These are phyloP conservation scores for Bombus fervidus DNA, from an alignment of 1,140 invertebrate genomes.

Conservation along the genomic window DNA sequence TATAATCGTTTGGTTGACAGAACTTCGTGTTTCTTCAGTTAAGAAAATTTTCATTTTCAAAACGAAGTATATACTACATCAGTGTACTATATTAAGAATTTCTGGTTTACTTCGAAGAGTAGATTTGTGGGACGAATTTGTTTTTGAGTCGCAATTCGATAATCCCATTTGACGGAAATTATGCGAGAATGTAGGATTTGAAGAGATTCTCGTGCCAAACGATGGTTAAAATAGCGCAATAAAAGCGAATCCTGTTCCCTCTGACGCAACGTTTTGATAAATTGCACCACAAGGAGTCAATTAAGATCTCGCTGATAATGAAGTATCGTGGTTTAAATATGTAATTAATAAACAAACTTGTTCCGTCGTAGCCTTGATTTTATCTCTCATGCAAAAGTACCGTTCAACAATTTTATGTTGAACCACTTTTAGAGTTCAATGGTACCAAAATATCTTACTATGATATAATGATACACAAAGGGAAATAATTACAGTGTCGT, in stretches of 20 bases:
- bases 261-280: constrained; percentile 12
- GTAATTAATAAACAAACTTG: constrained; percentile 5
- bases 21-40: background rate
- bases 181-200: background rate
- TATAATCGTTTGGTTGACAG: too few relatives aligned
- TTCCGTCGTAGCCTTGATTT: background rate
- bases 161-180: background rate
- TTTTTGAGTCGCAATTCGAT: background rate
- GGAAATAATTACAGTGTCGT: background rate
- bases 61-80: background rate
- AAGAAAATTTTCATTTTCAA: background rate
- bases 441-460: background rate
- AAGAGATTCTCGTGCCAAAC: background rate
- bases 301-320: constrained; percentile 5
- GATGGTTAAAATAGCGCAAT: constrained; percentile 4
- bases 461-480: background rate
- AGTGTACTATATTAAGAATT: background rate
- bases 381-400: background rate
- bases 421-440: background rate
- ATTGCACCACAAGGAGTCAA: background rate
- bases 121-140: background rate
- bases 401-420: background rate
- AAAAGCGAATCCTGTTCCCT: constrained; percentile 9
- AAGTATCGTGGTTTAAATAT: background rate
- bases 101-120: background rate